These are phyloP conservation scores for Todus mexicanus DNA, from an alignment of 2,797 vertebrate genomes.

Conservation along the genomic window DNA sequence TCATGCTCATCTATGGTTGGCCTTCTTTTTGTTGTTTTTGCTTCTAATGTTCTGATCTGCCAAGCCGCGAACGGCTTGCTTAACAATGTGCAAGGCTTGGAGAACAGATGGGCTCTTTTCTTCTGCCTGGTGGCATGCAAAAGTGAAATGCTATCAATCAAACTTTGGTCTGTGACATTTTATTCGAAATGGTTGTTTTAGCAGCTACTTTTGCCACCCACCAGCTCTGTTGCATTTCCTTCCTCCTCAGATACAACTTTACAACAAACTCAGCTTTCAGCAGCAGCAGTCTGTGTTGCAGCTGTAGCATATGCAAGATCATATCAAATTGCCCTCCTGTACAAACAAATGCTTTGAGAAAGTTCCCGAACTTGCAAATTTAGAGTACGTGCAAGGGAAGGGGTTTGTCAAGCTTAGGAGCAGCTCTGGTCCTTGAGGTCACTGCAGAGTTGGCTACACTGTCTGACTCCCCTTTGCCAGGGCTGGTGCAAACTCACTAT, in stretches of 20 bases:
- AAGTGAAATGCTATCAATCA: constrained; percentile 33
- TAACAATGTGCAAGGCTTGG: neutral
- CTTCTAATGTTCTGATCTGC: neutral
- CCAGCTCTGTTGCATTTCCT: neutral
- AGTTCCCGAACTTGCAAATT: neutral
- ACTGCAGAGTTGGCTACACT: neutral
- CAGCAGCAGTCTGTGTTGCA: neutral
- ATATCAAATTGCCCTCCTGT: neutral
- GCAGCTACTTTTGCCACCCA: neutral
- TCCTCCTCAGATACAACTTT: fast-evolving
- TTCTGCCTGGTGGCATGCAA: neutral
- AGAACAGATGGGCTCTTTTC: constrained; percentile 36
- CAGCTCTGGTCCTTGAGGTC: neutral
- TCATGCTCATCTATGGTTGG: neutral
- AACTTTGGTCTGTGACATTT: neutral
- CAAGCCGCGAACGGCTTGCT: neutral
- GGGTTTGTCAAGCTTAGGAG: neutral
- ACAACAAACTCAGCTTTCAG: neutral
- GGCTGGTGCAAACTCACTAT: neutral
- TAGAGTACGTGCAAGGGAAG: neutral
- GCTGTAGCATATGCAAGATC: neutral
- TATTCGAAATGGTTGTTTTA: neutral
- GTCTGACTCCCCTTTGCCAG: neutral
- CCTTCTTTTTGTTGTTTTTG: neutral
- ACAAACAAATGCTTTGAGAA: neutral